phyloP scores from a whole-genome alignment of 2,113 vertebrate species.

The Todiramphus saurophagus region DNA sequence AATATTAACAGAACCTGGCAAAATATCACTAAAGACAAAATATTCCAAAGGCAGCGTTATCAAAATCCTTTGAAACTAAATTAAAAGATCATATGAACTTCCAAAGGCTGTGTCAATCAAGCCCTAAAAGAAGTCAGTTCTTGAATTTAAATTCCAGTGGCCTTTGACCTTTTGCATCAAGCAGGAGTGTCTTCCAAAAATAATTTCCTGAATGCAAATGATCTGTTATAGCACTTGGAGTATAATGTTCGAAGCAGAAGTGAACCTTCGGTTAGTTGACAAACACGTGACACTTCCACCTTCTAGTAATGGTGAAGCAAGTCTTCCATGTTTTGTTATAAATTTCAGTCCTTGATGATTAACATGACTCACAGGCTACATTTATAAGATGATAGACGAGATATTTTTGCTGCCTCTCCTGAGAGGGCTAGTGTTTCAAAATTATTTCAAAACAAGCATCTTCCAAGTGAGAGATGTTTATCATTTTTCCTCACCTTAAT shows the following conservation, averaged over 20 bases:
- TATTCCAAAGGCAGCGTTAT: neutral
- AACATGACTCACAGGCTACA: constrained; percentile 29
- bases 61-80: neutral
- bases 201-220: constrained; percentile 41
- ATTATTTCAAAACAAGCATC: constrained; percentile 31
- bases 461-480: neutral
- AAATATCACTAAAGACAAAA: neutral
- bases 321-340: constrained; percentile 35
- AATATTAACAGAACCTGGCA: neutral
- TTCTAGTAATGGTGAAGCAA: constrained; percentile 54
- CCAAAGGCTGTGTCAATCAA: neutral
- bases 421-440: constrained; percentile 14
- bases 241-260: neutral
- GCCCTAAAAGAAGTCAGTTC: neutral
- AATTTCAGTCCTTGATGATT: constrained; percentile 45
- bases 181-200: constrained; percentile 36
- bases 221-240: neutral
- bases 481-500: constrained; percentile 23
- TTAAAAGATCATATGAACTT: neutral
- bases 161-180: constrained; percentile 26
- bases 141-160: neutral
- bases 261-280: constrained; percentile 4
- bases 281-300: constrained; percentile 23
- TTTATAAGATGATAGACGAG: constrained; percentile 39
- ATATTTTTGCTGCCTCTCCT: constrained; percentile 31